A percentile compares a stretch with the other conserved stretches of the same genome.
phyloP scores from a whole-genome alignment of 53 echinoderm and acorn worm species.

The Echinometra lucunter region DNA sequence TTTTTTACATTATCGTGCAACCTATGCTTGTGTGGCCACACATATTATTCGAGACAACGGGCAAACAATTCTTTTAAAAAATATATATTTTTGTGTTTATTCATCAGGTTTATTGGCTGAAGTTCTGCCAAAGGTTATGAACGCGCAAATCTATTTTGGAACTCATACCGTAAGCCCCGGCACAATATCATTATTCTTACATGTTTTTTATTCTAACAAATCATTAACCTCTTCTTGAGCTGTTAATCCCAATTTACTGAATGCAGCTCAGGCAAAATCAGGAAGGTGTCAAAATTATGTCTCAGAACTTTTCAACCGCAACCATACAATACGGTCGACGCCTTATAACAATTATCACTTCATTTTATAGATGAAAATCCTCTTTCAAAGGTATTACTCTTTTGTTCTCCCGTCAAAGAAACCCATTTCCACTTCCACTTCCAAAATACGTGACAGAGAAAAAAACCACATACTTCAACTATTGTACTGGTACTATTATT shows the following conservation, averaged over 20 bases:
- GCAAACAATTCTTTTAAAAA: too few relatives aligned
- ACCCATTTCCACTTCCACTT: conserved; percentile 24
- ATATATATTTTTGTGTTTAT: too few relatives aligned
- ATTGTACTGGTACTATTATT: conserved; percentile 2
- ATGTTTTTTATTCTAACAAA: background rate
- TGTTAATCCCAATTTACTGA: background rate
- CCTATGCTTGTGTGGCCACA: too few relatives aligned
- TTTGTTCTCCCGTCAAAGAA: conserved; percentile 40
- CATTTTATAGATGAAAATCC: conserved; percentile 33
- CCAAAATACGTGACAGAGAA: conserved; percentile 34
- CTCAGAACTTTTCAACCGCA: conserved; percentile 4
- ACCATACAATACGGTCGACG: background rate
- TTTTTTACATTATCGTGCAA: too few relatives aligned
- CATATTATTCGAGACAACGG: too few relatives aligned
- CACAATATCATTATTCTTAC: background rate
- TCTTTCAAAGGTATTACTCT: conserved; percentile 8
- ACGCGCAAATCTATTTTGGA: background rate
- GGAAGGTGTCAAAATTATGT: conserved; percentile 51
- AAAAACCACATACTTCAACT: conserved; percentile 21
- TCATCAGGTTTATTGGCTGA: too few relatives aligned
- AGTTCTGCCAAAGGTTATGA: background rate
- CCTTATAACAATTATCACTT: conserved; percentile 51
- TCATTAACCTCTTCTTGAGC: background rate
- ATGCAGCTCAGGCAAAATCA: background rate
- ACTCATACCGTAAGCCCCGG: background rate